A percentile compares a stretch with the other conserved stretches of the same genome.
These are phyloP conservation scores for Papilio demoleus DNA, from an alignment of 2,888 invertebrate genomes.

Conservation along the genomic window DNA sequence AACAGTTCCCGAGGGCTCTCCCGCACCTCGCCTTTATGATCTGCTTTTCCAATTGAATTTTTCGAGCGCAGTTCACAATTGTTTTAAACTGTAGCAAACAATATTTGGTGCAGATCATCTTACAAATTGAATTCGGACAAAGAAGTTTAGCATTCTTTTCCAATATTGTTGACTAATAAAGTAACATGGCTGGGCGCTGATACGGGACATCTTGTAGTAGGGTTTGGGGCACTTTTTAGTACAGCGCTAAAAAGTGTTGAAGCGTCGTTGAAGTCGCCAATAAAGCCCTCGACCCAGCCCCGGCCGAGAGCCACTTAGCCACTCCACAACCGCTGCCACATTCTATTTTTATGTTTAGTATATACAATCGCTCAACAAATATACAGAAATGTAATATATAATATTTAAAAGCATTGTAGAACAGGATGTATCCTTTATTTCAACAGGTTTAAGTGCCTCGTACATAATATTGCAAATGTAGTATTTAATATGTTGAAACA, in stretches of 20 bases:
- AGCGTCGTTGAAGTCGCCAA: conserved; percentile 17
- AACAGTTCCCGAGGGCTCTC: conserved; percentile 35
- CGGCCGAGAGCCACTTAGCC: conserved; percentile 11
- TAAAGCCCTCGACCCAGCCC: conserved; percentile 29
- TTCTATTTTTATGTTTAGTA: conserved; percentile 9
- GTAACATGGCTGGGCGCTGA: background rate
- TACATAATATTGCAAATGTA: background rate
- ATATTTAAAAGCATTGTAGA: background rate
- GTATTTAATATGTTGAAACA: too few relatives aligned
- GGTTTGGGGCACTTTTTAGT: background rate
- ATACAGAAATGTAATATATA: background rate
- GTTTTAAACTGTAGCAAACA: conserved; percentile 13
- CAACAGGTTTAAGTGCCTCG: too few relatives aligned
- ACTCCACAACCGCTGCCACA: conserved; percentile 7
- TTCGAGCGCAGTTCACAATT: conserved; percentile 30
- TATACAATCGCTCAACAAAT: background rate
- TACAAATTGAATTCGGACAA: conserved; percentile 7
- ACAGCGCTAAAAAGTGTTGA: background rate
- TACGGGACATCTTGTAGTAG: background rate
- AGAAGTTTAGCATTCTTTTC: background rate
- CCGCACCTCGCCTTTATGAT: conserved; percentile 10
- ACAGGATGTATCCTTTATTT: background rate
- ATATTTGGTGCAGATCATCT: background rate
- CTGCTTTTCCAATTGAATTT: conserved; percentile 26
- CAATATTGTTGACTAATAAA: background rate